Conservation (phyloP, 2,797 vertebrate species). For the Pangasius djambal region DNA sequence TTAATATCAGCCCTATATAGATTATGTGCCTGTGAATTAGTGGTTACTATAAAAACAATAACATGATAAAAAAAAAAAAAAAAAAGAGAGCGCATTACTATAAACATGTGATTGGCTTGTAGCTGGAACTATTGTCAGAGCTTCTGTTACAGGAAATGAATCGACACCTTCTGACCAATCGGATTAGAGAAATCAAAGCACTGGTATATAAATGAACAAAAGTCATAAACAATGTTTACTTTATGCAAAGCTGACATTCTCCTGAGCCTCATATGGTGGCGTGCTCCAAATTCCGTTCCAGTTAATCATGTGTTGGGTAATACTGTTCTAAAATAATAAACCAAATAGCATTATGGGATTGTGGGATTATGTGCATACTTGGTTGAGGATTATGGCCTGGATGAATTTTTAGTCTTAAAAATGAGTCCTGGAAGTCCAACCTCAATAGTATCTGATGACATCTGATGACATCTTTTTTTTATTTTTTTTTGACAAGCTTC, state of each 20-base stretch:
- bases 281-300: background rate
- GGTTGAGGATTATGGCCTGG: background rate
- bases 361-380: background rate
- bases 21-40: background rate
- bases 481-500: too few species aligned
- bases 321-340: background rate
- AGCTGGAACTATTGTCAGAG: background rate
- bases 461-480: too few species aligned
- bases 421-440: too few species aligned
- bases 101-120: background rate
- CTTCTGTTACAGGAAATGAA: background rate
- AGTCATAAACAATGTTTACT: background rate
- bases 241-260: background rate
- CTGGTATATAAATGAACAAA: background rate
- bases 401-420: background rate
- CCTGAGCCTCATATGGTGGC: background rate
- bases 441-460: background rate
- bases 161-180: background rate
- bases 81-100: background rate
- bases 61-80: background rate
- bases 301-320: background rate
- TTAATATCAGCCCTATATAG: background rate
- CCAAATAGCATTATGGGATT: conserved; percentile 4
- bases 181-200: background rate
- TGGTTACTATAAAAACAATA: background rate